Evolutionary conservation across 2,797 vertebrate genomes (phyloP).

Genomic region (Epinephelus coioides): DNA sequence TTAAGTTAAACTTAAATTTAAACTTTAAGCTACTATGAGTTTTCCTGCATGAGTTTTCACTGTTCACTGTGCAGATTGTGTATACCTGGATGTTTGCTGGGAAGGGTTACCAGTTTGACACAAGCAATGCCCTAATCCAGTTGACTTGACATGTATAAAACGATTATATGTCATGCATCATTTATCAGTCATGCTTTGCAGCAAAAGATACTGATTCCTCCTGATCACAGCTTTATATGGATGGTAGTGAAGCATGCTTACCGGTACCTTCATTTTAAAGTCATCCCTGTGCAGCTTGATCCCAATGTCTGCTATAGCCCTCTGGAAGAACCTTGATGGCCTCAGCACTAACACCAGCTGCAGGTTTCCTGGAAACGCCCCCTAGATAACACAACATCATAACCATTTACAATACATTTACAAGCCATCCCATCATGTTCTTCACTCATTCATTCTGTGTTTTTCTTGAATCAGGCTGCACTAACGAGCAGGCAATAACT

Average conservation of each 20-base stretch:
- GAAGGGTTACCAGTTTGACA: background rate
- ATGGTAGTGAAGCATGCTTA: slow-evolving; percentile 81
- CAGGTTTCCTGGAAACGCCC: slow-evolving; percentile 95
- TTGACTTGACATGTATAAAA: background rate
- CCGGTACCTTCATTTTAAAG: slow-evolving; percentile 99
- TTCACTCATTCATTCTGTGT: background rate
- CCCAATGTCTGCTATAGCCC: slow-evolving; percentile 93
- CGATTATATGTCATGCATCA: background rate
- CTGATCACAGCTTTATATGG: background rate
- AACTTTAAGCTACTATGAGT: background rate
- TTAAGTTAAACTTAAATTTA: no score
- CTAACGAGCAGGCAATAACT: background rate
- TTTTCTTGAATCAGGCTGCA: background rate
- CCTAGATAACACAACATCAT: slow-evolving; percentile 80
- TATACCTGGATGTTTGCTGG: background rate
- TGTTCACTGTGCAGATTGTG: background rate
- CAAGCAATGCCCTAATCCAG: background rate
- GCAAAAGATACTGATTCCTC: no score
- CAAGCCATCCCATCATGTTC: background rate
- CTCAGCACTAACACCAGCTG: slow-evolving; percentile 94
- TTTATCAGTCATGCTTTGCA: background rate
- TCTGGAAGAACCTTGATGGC: slow-evolving; percentile 93
- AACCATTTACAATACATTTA: background rate
- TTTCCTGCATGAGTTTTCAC: background rate
- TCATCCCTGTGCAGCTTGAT: slow-evolving; percentile 94